Evolutionary conservation across 2,797 vertebrate genomes (phyloP), one percentile per base, ranked within the genome.

Genomic region (Rhyacichthys aspro): DNA sequence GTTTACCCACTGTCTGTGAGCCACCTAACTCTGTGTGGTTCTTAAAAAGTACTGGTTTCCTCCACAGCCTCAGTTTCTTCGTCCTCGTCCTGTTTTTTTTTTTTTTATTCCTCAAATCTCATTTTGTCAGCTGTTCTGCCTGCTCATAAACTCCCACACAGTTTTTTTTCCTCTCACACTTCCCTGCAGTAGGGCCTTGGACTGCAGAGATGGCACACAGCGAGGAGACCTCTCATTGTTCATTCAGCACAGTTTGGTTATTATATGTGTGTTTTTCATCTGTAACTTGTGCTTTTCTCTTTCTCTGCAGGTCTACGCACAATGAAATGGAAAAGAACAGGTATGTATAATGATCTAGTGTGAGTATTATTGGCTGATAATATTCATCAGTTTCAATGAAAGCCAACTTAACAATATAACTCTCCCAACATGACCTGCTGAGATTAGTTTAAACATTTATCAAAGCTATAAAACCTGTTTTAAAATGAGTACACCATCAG

Each of bases 291-390:
- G 43, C 55, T 67, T 66, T 70, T 63, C 42, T 81, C 43, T 84
- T 6, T 87, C 33, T 76, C 89, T 87, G 54, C 91, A 98, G 96
- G 91, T 98, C 96, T 41, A 96, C 95, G 11, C 96, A 98, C 89
- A 99, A 98, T 39, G 97, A 99, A 90, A 98, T 98, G 97, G 97
- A 98, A 74, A 98, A 99, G 84, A 98, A 98, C 93, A 95, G 96
- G 97, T 99, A 89, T 81, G 91, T 78, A 14, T 45, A 55, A 33
- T 48, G 10, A 46, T 15, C 37, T 39, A 53, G 34, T 70, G 4
- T 50, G 1, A 37, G 0, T 38, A 14, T 67, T n/a, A 14, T 68
- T 15, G 11, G n/a, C 50, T 12, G 1, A 17, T 53, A 34, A 14
- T 59, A 11, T 37, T 67, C 14, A 11, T 43, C 38, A 63, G 0